Evolutionary conservation across 2,888 invertebrate species (phyloP), one percentile per base, ranked within the genome.

Genomic region (Sarcophaga rosellei): DNA sequence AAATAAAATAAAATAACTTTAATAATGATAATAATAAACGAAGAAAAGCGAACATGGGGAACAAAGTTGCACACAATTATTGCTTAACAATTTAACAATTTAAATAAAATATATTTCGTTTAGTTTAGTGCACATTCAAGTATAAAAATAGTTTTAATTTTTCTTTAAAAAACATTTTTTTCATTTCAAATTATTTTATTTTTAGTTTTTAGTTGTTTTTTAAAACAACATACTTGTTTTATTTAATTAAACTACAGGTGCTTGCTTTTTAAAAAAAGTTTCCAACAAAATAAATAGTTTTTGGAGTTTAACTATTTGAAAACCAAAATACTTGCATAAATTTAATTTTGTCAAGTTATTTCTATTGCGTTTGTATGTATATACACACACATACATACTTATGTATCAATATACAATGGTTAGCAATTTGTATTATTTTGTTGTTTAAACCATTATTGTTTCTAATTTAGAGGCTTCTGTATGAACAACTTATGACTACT

Each of bases 251-350:
- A 25, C 47, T 72, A 63, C 83, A 83, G 72, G 82, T 83, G 75
- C 74, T 76, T 86, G 77, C 8, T 10, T 35, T 74, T 57, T 53
- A 20, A 1, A 35, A 21, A 59, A 81, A 81, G 35, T 45, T 59
- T 62, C 44, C 44, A 74, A 82, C 73, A 70, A 59, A 82, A 80
- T 63, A 47, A 15, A 53, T 53, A 53, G 17, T 53, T 53, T 53
- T 53, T 53, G 12, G 53, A 17, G 53, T 57, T 66, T 59, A 65
- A 65, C 15, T 66, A 66, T 44, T 44, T 20, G 53, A 66, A 66
- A 63, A 72, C 59, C 21, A 85, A 85, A 80, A 86, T 86, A 83
- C 86, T 80, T 83, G 82, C 82, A 86, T 86, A 86, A 86, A 86
- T 86, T 82, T 63, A 70, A n/a, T 82, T 75, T 86, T 53, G 53